Conservation (phyloP, 2,888 invertebrate genomes). For the Abrostola tripartita region DNA sequence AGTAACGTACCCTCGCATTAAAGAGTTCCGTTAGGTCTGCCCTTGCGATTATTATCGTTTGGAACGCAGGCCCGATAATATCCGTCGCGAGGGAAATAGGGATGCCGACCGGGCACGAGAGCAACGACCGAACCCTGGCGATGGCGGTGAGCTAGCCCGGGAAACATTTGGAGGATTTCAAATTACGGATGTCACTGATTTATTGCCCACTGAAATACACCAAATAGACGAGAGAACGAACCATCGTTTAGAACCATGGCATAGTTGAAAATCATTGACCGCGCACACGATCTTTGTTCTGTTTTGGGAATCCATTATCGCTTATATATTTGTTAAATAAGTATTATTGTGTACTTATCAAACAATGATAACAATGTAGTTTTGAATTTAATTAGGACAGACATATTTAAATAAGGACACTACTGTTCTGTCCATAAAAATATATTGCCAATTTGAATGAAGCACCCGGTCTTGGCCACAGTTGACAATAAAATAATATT, state of each 20-base stretch:
- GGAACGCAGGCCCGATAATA: conserved; percentile 69
- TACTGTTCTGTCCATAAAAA: not conserved
- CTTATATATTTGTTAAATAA: conserved; percentile 19
- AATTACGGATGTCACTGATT: conserved; percentile 71
- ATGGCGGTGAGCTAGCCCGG: conserved; percentile 29
- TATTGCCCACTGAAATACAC: conserved; percentile 60
- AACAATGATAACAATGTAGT: conserved; percentile 18
- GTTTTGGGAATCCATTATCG: conserved; percentile 34
- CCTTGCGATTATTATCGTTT: conserved; percentile 75
- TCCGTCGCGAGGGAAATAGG: conserved; percentile 69
- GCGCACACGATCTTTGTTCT: conserved; percentile 14
- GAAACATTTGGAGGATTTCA: conserved; percentile 64
- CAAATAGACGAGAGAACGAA: conserved; percentile 36
- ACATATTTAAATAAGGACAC: not conserved
- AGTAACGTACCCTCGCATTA: conserved; percentile 67
- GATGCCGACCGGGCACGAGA: conserved; percentile 63
- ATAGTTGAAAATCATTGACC: conserved; percentile 46
- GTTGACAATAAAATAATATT: not conserved
- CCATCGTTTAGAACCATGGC: conserved; percentile 37
- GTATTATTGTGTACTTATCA: conserved; percentile 4
- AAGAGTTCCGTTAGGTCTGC: conserved; percentile 71
- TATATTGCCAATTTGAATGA: too few species aligned
- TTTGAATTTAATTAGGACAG: conserved; percentile 14
- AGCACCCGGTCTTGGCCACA: too few species aligned
- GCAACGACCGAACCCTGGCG: conserved; percentile 69